Evolutionary conservation across 2,797 vertebrate genomes (phyloP), one percentile per base, ranked within the genome.

Genomic region (Pelochelys cantorii): DNA sequence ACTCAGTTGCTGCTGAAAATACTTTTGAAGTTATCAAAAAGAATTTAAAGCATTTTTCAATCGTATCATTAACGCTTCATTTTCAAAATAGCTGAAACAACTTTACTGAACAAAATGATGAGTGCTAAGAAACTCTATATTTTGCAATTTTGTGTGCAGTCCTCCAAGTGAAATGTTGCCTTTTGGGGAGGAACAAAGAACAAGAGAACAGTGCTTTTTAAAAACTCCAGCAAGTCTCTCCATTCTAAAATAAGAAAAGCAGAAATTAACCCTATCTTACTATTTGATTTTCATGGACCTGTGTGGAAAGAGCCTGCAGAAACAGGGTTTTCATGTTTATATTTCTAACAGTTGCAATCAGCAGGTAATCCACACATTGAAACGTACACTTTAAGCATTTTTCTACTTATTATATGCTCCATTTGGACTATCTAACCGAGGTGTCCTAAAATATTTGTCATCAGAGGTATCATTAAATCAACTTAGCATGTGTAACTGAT

Each of bases 11-110:
- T 92, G 91, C 86, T 0, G 1, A 93, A 94, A 96, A 91, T 77
- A 96, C 91, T 97, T 96, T 94, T 96, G 96, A 96, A 95, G 93
- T 95, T 92, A 95, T 97, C 97, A 96, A 96, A 96, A 97, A 96
- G 96, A 97, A 97, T 97, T 95, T 95, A 90, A 94, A 90, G 92
- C 94, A 87, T 88, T 93, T 95, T 83, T 80, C 71, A 86, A 34
- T 81, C 81, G 53, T 81, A 81, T 90, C 84, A 62, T 97, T 97
- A 95, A 93, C 77, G 85, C 93, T 92, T 90, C 88, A 91, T 90
- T 96, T 96, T 85, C 83, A 90, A 42, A 94, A 83, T 91, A 55
- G 83, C 17, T 11, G 87, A 34, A 53, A 22, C 55, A 84, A 90
- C 93, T 22, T 60, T 6, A 17, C n/a, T 37, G 25, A 92, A 81